phyloP scores from a whole-genome alignment of 2,113 vertebrate genomes.

The Cercopithecus mona region DNA sequence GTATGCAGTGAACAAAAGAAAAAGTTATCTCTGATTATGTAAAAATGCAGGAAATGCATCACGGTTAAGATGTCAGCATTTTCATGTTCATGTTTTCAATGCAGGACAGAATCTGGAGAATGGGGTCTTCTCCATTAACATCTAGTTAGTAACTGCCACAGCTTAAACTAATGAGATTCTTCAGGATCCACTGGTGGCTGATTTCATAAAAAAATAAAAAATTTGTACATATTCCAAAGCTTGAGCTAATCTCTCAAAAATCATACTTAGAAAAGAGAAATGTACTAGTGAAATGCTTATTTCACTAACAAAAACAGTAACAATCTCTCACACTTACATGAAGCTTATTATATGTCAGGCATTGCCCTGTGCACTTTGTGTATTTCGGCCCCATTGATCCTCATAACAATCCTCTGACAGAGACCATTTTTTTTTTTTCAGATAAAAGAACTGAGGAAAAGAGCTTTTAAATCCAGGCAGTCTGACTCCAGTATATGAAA shows the following conservation, averaged over 20 bases:
- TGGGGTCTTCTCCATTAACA: background rate
- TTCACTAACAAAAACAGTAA: background rate
- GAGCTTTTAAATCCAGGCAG: background rate
- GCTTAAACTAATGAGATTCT: background rate
- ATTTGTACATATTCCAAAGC: background rate
- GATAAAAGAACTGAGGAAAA: background rate
- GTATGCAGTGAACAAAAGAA: background rate
- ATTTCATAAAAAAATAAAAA: background rate
- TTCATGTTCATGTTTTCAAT: background rate
- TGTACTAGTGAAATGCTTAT: background rate
- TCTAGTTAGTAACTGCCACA: background rate
- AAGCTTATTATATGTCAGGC: background rate
- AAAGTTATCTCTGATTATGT: background rate
- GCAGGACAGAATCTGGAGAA: background rate
- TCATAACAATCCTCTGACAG: background rate
- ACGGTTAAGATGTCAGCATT: background rate
- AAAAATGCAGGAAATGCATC: background rate
- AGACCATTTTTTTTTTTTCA: background rate
- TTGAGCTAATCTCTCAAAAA: background rate
- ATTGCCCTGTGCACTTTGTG: background rate
- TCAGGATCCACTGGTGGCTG: background rate
- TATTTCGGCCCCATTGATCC: accelerated
- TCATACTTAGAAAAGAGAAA: background rate
- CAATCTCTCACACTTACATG: background rate
- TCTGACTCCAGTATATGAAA: background rate